These are phyloP conservation scores for Pangasianodon gigas DNA, from an alignment of 2,113 vertebrate genomes.

Conservation along the genomic window DNA sequence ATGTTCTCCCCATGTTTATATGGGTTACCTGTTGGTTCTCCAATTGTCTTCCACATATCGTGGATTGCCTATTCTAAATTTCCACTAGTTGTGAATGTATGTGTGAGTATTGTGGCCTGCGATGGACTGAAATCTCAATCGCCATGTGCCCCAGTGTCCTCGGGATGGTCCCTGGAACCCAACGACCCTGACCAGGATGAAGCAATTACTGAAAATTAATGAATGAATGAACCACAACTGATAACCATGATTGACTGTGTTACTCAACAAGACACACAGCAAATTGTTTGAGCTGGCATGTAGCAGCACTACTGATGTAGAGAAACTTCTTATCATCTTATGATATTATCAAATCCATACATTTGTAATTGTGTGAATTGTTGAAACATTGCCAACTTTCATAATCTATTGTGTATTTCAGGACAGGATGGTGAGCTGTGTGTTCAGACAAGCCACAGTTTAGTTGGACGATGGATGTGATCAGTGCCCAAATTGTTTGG, in stretches of 20 bases:
- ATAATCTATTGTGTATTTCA: neutral
- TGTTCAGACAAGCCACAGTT: neutral
- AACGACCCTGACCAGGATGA: neutral
- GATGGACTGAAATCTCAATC: neutral
- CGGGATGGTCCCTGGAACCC: neutral
- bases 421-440: neutral
- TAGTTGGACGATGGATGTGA: neutral
- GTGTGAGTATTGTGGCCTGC: neutral
- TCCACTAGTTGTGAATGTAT: neutral
- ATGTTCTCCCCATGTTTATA: neutral
- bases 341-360: neutral
- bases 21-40: neutral
- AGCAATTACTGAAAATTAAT: neutral
- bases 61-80: neutral
- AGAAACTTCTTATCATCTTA: neutral
- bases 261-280: neutral
- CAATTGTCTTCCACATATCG: neutral
- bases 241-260: neutral
- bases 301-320: neutral
- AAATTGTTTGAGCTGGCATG: too few species aligned
- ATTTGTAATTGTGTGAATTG: neutral
- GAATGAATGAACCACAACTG: neutral
- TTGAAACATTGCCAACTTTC: neutral
- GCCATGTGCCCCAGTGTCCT: neutral
- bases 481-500: neutral